phyloP scores from a whole-genome alignment of 2,888 invertebrate species.

The Hyppa rectilinea region DNA sequence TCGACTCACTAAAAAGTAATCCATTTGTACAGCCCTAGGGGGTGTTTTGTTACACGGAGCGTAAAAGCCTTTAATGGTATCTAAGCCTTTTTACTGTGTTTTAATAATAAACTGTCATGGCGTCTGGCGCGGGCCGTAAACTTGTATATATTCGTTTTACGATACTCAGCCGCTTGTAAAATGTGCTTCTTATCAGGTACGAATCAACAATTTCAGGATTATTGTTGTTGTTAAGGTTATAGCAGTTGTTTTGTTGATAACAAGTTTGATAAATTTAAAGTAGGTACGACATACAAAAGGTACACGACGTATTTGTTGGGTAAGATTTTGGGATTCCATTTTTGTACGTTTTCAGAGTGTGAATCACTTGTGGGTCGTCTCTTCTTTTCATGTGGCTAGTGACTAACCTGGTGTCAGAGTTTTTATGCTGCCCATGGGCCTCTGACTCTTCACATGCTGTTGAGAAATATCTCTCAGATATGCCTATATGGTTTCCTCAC shows the following conservation, averaged over 20 bases:
- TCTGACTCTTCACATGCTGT: too few species aligned
- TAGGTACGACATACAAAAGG: neutral
- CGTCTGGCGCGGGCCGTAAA: constrained; percentile 55
- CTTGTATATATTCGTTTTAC: constrained; percentile 50
- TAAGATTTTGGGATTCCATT: neutral
- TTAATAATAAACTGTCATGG: constrained; percentile 63
- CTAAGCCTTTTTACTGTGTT: constrained; percentile 65
- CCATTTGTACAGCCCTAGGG: constrained; percentile 60
- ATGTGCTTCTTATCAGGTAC: constrained; percentile 35
- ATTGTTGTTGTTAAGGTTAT: constrained; percentile 14
- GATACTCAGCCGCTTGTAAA: constrained; percentile 32
- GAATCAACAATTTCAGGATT: constrained; percentile 27
- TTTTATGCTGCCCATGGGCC: too few species aligned
- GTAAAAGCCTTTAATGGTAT: constrained; percentile 66
- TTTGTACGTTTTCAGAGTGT: neutral
- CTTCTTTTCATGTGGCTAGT: too few species aligned
- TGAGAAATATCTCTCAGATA: too few species aligned
- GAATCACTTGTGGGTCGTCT: neutral
- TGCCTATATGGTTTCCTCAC: too few species aligned
- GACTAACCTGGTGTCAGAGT: too few species aligned
- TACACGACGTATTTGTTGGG: neutral
- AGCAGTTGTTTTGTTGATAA: constrained; percentile 15
- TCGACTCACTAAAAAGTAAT: constrained; percentile 54
- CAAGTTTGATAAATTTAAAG: neutral
- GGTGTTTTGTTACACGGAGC: constrained; percentile 59